phyloP scores from a whole-genome alignment of 2,888 invertebrate species.

The Cataglyphis rosenhaueri region DNA sequence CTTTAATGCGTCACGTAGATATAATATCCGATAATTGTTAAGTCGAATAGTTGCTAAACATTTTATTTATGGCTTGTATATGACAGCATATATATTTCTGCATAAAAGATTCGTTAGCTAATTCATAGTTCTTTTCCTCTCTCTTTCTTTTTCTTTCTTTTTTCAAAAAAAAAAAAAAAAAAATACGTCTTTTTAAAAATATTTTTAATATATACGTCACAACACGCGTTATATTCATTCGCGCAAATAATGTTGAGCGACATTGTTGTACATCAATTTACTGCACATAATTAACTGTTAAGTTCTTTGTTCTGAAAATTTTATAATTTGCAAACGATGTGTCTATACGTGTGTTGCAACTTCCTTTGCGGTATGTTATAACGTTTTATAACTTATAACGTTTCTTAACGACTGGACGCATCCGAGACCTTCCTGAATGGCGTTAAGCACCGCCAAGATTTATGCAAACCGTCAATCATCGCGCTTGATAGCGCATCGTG shows the following conservation, averaged over 20 bases:
- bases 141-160: background rate
- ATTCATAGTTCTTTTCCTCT: background rate
- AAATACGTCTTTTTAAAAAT: background rate
- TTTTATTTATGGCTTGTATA: constrained; percentile 21
- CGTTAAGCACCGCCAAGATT: constrained; percentile 61
- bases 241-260: background rate
- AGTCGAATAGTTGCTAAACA: constrained; percentile 34
- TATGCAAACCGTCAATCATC: constrained; percentile 63
- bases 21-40: constrained; percentile 44
- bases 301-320: constrained; percentile 16
- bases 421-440: constrained; percentile 58
- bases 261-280: background rate
- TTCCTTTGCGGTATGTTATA: constrained; percentile 23
- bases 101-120: constrained; percentile 9
- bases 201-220: constrained; percentile 9
- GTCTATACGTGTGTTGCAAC: background rate
- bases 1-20: constrained; percentile 48
- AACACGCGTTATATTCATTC: background rate
- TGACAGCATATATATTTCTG: constrained; percentile 34
- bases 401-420: constrained; percentile 59
- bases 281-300: constrained; percentile 16
- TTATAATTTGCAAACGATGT: background rate
- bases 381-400: constrained; percentile 19
- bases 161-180: background rate
- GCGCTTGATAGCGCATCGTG: constrained; percentile 20